Conservation (phyloP, 2,888 invertebrate species). For the Pemphredon lugubris region DNA sequence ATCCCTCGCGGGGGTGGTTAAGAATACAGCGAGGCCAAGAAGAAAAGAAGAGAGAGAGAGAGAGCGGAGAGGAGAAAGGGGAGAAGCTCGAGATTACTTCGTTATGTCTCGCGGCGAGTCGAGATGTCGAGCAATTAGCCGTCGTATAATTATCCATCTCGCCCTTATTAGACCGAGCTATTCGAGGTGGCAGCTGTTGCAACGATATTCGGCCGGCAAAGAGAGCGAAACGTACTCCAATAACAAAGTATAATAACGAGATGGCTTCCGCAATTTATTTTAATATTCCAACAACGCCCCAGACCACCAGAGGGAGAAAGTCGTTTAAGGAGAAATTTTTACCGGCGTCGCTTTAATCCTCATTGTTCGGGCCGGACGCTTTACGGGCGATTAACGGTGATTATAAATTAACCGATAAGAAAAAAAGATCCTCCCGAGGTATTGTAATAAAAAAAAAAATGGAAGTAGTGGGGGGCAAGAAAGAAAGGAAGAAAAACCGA, state of each 20-base stretch:
- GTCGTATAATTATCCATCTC: constrained; percentile 71
- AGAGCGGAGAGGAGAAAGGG: neutral
- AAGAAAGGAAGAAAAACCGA: constrained; percentile 16
- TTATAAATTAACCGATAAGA: constrained; percentile 63
- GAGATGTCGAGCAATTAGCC: constrained; percentile 71
- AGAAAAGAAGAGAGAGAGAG: constrained; percentile 29
- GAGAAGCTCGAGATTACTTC: constrained; percentile 66
- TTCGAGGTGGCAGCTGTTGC: constrained; percentile 54
- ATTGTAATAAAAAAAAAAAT: constrained; percentile 60
- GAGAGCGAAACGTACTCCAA: constrained; percentile 27
- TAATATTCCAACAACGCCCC: constrained; percentile 42
- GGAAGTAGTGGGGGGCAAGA: constrained; percentile 52
- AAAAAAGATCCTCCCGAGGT: constrained; percentile 35
- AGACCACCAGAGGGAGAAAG: neutral
- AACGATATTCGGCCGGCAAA: constrained; percentile 30
- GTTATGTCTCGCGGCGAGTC: constrained; percentile 66
- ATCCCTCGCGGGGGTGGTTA: constrained; percentile 59
- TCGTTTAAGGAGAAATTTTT: constrained; percentile 22
- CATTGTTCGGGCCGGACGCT: constrained; percentile 24
- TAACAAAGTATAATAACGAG: constrained; percentile 53
- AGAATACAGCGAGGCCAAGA: constrained; percentile 42
- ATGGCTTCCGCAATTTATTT: constrained; percentile 67
- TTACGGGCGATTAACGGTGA: constrained; percentile 73
- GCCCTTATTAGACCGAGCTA: constrained; percentile 51
- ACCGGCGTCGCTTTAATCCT: constrained; percentile 16